These are phyloP conservation scores for Scaptomyza parva DNA, from an alignment of 2,888 invertebrate species.

Conservation along the genomic window DNA sequence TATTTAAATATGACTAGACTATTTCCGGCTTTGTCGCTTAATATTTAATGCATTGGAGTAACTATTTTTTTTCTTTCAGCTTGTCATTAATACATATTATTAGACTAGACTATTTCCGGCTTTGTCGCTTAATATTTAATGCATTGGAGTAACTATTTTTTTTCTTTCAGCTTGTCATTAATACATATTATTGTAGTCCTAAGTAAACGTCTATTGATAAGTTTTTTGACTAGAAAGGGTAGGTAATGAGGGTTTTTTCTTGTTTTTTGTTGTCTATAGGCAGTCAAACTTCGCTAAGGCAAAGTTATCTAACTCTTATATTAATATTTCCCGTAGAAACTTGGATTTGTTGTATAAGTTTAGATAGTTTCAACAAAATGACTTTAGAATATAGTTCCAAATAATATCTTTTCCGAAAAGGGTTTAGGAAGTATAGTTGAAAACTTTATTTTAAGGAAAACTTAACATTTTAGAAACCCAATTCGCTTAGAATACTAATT, in stretches of 20 bases:
- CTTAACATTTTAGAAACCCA: too few species aligned
- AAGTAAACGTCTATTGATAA: conserved; percentile 52
- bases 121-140: conserved; percentile 7
- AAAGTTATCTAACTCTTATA: background rate
- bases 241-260: too few species aligned
- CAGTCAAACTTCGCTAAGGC: too few species aligned
- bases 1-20: conserved; percentile 12
- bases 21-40: conserved; percentile 11
- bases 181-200: conserved; percentile 49
- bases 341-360: too few species aligned
- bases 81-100: conserved; percentile 52
- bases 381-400: background rate
- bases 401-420: background rate
- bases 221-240: conserved; percentile 7
- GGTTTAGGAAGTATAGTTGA: too few species aligned
- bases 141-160: background rate
- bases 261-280: too few species aligned
- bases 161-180: conserved; percentile 50
- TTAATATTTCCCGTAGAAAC: too few species aligned
- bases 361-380: background rate
- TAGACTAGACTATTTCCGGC: conserved; percentile 7
- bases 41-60: background rate
- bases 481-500: too few species aligned
- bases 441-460: too few species aligned
- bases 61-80: conserved; percentile 25